A percentile compares a stretch with the other conserved stretches of the same genome.
These are phyloP conservation scores for Drosophila cardini DNA, from an alignment of 1,140 invertebrate species.

Conservation along the genomic window DNA sequence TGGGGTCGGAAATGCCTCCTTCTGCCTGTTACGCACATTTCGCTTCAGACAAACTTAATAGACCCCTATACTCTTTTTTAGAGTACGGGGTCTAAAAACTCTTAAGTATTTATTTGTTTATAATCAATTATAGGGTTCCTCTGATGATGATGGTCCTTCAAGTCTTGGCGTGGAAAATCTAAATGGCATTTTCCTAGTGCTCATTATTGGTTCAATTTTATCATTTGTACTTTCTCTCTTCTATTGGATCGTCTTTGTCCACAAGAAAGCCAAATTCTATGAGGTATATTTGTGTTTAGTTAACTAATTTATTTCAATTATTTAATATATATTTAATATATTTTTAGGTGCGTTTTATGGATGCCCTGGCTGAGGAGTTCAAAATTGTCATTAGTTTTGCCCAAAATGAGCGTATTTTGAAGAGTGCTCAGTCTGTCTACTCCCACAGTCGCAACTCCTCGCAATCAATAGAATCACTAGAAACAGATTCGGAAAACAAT, in stretches of 20 bases:
- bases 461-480: slow-evolving; percentile 73
- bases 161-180: slow-evolving; percentile 87
- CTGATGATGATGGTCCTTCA: slow-evolving; percentile 39
- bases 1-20: too few species aligned
- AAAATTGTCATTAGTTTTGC: slow-evolving; percentile 87
- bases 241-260: slow-evolving; percentile 78
- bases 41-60: too few species aligned
- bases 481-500: slow-evolving; percentile 73
- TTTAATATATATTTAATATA: not conserved
- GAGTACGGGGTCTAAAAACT: too few species aligned
- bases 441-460: slow-evolving; percentile 79
- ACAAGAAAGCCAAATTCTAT: slow-evolving; percentile 67
- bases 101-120: too few species aligned
- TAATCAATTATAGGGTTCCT: too few species aligned
- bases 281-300: slow-evolving; percentile 55
- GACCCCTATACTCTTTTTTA: too few species aligned
- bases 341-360: slow-evolving; percentile 87
- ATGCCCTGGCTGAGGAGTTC: slow-evolving; percentile 89
- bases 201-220: slow-evolving; percentile 85
- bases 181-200: slow-evolving; percentile 90
- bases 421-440: slow-evolving; percentile 76
- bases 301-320: too few species aligned
- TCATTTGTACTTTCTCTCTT: slow-evolving; percentile 82
- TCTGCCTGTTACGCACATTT: too few species aligned
- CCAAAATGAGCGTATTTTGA: slow-evolving; percentile 70